phyloP scores from a whole-genome alignment of 2,113 vertebrate species.

The Notothenia coriiceps region DNA sequence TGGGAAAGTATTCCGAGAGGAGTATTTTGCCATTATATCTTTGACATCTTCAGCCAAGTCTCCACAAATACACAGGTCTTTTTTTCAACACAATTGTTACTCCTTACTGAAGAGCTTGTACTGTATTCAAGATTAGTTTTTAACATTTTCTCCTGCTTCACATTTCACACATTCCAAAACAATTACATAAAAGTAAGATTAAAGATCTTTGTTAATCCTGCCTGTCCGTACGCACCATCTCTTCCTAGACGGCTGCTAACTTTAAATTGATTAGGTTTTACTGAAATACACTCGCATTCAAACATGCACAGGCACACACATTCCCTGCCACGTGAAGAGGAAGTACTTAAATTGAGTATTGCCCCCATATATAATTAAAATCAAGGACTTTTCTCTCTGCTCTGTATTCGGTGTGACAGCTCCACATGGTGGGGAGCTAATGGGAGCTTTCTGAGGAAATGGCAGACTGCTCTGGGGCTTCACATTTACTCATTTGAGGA shows the following conservation, averaged over 20 bases:
- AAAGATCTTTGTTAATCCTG: background rate
- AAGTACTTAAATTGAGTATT: constrained; percentile 29
- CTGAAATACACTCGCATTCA: background rate
- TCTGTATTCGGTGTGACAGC: constrained; percentile 53
- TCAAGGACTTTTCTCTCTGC: constrained; percentile 36
- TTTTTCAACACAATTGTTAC: too few species aligned
- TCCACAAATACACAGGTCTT: too few species aligned
- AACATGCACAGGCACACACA: background rate
- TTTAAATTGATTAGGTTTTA: constrained; percentile 39
- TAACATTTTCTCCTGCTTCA: background rate
- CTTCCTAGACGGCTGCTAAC: constrained; percentile 7
- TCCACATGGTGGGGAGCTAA: constrained; percentile 48
- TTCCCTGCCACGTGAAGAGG: constrained; percentile 17
- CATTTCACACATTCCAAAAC: background rate
- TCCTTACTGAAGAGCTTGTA: background rate
- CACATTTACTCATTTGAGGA: constrained; percentile 43
- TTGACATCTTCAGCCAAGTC: too few species aligned
- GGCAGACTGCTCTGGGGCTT: constrained; percentile 24
- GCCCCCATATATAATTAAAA: constrained; percentile 65
- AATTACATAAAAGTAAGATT: background rate
- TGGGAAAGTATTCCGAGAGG: background rate
- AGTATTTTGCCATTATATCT: too few species aligned
- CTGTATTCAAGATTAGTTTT: background rate
- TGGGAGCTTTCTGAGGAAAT: constrained; percentile 51
- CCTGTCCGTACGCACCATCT: background rate